Conservation (phyloP, 2,113 vertebrate species). For the Irena cyanogastra region DNA sequence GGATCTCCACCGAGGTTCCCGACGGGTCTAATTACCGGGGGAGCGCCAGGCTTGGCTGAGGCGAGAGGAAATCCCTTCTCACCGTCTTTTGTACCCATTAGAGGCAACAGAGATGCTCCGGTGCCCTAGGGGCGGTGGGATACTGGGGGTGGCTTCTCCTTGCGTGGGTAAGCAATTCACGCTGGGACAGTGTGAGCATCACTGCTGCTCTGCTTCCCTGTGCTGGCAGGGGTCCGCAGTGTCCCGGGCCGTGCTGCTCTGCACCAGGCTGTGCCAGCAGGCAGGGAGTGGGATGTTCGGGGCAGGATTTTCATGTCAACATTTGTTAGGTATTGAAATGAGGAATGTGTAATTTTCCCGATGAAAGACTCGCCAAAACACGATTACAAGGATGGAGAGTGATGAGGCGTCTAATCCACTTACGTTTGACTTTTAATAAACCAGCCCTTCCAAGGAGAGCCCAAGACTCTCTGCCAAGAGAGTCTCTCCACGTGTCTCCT, state of each 20-base stretch:
- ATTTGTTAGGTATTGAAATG: constrained; percentile 42
- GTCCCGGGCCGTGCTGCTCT: background rate
- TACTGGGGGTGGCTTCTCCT: background rate
- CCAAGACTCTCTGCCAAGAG: background rate
- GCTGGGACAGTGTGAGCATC: background rate
- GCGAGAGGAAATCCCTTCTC: background rate
- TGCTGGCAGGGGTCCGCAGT: rapidly evolving
- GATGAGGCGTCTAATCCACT: constrained; percentile 56
- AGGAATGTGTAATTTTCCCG: background rate
- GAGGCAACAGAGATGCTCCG: background rate
- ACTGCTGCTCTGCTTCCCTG: rapidly evolving
- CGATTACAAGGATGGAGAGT: constrained; percentile 41
- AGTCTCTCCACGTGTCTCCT: background rate
- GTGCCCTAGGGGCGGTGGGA: background rate
- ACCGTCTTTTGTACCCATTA: background rate
- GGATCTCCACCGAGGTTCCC: background rate
- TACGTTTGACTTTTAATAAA: background rate
- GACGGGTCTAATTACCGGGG: background rate
- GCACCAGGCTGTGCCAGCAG: rapidly evolving
- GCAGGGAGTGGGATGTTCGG: background rate
- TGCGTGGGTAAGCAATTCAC: background rate
- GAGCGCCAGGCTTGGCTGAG: background rate
- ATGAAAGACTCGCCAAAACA: background rate
- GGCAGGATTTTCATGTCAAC: constrained; percentile 23
- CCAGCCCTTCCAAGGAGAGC: background rate